These are phyloP conservation scores for Cordylochernes scorpioides DNA, from an alignment of 2,888 invertebrate species.

Conservation along the genomic window DNA sequence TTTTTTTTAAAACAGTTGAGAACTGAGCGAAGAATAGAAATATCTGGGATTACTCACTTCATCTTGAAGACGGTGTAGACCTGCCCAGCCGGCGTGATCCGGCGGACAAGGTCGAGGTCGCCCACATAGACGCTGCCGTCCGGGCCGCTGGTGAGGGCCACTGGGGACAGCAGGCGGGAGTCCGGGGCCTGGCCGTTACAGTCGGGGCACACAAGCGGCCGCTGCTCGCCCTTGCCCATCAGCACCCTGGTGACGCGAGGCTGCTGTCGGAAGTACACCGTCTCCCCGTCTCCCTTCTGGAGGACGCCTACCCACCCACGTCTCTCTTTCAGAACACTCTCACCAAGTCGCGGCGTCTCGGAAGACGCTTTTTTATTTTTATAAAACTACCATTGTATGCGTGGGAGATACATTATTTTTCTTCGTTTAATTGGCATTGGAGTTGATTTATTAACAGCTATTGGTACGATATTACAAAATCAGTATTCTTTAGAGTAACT, in stretches of 20 bases:
- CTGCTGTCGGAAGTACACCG: constrained; percentile 72
- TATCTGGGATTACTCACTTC: constrained; percentile 32
- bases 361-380: not conserved
- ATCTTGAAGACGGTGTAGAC: constrained; percentile 49
- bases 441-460: too few relatives aligned
- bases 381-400: too few relatives aligned
- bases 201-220: constrained; percentile 36
- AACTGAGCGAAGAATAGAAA: too few relatives aligned
- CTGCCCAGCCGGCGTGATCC: constrained; percentile 56
- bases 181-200: constrained; percentile 50
- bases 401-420: too few relatives aligned
- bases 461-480: too few relatives aligned
- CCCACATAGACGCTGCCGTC: constrained; percentile 85
- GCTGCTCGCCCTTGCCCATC: constrained; percentile 69
- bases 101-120: constrained; percentile 73
- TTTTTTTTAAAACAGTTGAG: too few relatives aligned
- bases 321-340: not conserved
- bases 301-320: constrained; percentile 39
- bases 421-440: too few relatives aligned
- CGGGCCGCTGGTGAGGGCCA: constrained; percentile 63
- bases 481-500: too few relatives aligned
- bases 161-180: constrained; percentile 62
- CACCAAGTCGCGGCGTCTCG: not conserved
- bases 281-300: constrained; percentile 89
- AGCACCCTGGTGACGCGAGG: constrained; percentile 66